A percentile compares a stretch with the other conserved stretches of the same genome.
Conservation (phyloP, 2,797 vertebrate species). For the Orestias chungarensis region DNA sequence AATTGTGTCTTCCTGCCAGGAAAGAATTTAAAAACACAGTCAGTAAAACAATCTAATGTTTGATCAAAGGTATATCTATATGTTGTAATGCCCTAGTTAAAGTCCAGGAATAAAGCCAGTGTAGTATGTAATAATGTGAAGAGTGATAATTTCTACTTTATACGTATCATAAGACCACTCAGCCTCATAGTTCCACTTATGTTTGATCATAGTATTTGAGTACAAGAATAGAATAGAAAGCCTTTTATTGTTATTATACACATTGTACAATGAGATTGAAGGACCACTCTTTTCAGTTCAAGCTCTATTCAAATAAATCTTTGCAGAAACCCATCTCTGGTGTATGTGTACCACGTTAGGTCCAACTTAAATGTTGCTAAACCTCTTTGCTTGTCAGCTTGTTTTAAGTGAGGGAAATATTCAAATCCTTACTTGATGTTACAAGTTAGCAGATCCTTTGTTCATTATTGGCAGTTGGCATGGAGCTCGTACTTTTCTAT, state of each 20-base stretch:
- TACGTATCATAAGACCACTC: neutral
- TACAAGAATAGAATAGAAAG: no score
- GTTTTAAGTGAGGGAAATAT: constrained; percentile 4
- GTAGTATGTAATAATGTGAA: neutral
- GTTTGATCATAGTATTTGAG: neutral
- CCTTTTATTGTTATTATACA: no score
- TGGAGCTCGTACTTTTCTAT: constrained; percentile 36
- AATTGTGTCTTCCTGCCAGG: neutral
- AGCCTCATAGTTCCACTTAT: neutral
- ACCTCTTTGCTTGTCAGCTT: neutral
- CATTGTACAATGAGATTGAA: no score
- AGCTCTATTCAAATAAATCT: neutral
- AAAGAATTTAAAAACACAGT: neutral
- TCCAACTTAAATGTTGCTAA: neutral
- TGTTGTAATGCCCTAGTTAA: neutral
- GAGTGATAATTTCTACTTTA: neutral
- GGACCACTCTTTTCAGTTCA: no score
- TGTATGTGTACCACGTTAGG: neutral
- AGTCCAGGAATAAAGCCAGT: neutral
- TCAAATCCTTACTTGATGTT: neutral
- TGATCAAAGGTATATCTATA: neutral
- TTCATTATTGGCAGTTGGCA: constrained; percentile 35
- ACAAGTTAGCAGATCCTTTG: constrained; percentile 20
- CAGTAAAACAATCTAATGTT: neutral
- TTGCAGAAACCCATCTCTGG: neutral